phyloP scores from a whole-genome alignment of 37 sponge, comb jelly and placozoan species.

The Ephydatia muelleri region DNA sequence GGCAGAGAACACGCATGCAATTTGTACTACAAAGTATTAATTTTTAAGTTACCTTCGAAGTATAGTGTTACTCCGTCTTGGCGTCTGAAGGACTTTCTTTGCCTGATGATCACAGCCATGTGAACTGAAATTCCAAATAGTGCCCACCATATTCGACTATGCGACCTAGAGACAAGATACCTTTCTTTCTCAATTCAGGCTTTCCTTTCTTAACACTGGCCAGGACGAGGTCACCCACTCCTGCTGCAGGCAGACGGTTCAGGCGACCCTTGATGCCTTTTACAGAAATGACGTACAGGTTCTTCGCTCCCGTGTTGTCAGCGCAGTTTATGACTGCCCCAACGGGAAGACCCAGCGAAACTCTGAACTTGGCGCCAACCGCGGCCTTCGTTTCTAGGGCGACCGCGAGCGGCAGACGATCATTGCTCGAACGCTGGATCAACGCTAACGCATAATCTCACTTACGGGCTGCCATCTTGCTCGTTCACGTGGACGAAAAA shows the following conservation, averaged over 20 bases:
- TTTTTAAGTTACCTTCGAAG: conserved; percentile 86
- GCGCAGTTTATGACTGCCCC: conserved; percentile 99
- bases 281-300: conserved; percentile 95
- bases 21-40: background rate
- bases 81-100: conserved; percentile 95
- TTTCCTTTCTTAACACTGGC: conserved; percentile 99
- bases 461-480: background rate
- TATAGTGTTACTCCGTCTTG: conserved; percentile 89
- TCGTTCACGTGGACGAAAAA: conserved; percentile 2
- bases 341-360: conserved; percentile 96
- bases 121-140: conserved; percentile 59
- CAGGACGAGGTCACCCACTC: conserved; percentile 90
- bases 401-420: background rate
- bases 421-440: background rate
- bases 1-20: too few relatives aligned
- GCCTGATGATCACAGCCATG: conserved; percentile 92
- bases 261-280: conserved; percentile 93
- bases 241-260: conserved; percentile 95
- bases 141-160: background rate
- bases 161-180: conserved; percentile 17
- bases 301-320: conserved; percentile 99
- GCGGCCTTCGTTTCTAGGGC: conserved; percentile 79
- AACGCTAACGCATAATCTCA: background rate
- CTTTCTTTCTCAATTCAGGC: conserved; percentile 99
- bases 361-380: conserved; percentile 93